phyloP scores from a whole-genome alignment of 2,888 invertebrate species.

The Coelinius sp. region DNA sequence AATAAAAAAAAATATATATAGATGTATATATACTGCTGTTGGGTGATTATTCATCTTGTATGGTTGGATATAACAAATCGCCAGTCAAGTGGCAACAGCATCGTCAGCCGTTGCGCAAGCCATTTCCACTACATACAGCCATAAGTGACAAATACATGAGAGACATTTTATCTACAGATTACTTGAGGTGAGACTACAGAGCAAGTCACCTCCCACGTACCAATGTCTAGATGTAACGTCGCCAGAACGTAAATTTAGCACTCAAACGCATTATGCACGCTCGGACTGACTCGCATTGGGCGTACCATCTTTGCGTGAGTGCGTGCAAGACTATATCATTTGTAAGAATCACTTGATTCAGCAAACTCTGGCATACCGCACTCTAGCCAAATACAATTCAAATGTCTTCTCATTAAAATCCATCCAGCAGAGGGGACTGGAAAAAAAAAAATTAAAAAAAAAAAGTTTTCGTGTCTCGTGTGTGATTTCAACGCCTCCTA shows the following conservation, averaged over 20 bases:
- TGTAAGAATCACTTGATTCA: constrained; percentile 26
- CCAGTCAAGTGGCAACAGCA: constrained; percentile 68
- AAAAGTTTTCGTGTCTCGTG: too few species aligned
- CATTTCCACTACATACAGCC: constrained; percentile 40
- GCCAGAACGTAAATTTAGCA: constrained; percentile 69
- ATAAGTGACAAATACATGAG: constrained; percentile 48
- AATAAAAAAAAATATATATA: constrained; percentile 31
- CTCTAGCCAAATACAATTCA: constrained; percentile 10
- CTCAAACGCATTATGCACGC: constrained; percentile 69
- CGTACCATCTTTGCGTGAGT: constrained; percentile 49
- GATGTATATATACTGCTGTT: constrained; percentile 49
- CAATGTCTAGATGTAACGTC: constrained; percentile 50
- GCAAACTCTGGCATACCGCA: not conserved
- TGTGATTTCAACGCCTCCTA: not conserved
- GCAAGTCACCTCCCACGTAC: constrained; percentile 47
- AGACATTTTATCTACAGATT: constrained; percentile 20
- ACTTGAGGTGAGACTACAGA: constrained; percentile 48
- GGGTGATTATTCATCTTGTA: constrained; percentile 68
- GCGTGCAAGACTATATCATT: constrained; percentile 31
- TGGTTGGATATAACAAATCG: constrained; percentile 69
- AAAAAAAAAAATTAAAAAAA: not conserved
- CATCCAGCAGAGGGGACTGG: not conserved
- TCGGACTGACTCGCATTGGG: constrained; percentile 65
- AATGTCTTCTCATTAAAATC: not conserved
- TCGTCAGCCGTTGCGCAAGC: constrained; percentile 50